A percentile compares a stretch with the other conserved stretches of the same genome.
These are phyloP conservation scores for Zoanthus gigantus DNA, from an alignment of 92 coral and sea anemone species.

Conservation along the genomic window DNA sequence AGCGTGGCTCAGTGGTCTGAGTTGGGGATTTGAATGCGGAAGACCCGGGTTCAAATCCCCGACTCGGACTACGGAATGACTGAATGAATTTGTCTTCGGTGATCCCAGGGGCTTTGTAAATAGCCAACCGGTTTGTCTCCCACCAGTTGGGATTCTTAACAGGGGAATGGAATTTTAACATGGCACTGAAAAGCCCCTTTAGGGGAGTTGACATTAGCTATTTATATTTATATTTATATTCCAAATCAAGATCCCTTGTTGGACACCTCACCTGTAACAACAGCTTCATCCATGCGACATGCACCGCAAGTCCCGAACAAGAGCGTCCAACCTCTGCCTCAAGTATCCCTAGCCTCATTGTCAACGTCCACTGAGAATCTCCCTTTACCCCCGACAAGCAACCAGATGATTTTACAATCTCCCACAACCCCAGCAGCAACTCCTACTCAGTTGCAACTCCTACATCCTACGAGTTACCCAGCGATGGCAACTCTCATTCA, in stretches of 20 bases:
- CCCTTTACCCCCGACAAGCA: slow-evolving; percentile 18
- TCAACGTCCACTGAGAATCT: slow-evolving; percentile 26
- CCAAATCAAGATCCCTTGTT: slow-evolving; percentile 22
- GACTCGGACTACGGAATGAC: too few species aligned
- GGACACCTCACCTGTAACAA: slow-evolving; percentile 38
- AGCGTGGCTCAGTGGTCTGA: too few species aligned
- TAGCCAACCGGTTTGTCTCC: too few species aligned
- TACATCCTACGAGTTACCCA: slow-evolving; percentile 29
- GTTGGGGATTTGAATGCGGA: too few species aligned
- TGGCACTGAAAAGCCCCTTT: too few species aligned
- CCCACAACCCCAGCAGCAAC: slow-evolving; percentile 8
- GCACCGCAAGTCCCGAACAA: slow-evolving; percentile 16
- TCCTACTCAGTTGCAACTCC: slow-evolving; percentile 27
- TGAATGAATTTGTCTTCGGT: too few species aligned
- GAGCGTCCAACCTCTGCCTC: neutral
- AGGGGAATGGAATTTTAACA: too few species aligned
- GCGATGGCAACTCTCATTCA: slow-evolving; percentile 45
- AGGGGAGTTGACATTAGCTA: too few species aligned
- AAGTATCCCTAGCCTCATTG: slow-evolving; percentile 10
- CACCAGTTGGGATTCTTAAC: too few species aligned
- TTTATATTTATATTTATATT: neutral
- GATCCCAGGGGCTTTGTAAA: too few species aligned
- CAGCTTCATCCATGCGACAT: slow-evolving; percentile 5
- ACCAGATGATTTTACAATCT: slow-evolving; percentile 32
- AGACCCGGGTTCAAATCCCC: too few species aligned